A percentile compares a stretch with the other conserved stretches of the same genome.
Evolutionary conservation across 1,140 invertebrate species (phyloP).

Genomic region (Glomeris maerens): DNA sequence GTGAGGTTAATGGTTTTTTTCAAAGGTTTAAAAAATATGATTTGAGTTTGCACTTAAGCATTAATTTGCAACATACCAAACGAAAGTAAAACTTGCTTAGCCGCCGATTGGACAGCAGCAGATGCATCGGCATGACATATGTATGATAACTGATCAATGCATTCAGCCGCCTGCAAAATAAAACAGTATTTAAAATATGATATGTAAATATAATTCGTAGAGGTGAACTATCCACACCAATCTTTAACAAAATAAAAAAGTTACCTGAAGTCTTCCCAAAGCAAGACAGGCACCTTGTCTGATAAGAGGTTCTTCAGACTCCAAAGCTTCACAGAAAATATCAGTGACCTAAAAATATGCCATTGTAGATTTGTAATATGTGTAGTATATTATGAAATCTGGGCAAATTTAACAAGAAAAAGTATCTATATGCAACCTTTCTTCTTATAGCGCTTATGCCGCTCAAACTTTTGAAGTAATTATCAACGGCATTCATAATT

Average conservation of each 20-base stretch:
- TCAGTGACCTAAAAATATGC: constrained; percentile 21
- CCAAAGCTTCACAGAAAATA: constrained; percentile 27
- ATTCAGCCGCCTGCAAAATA: constrained; percentile 25
- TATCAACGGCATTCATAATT: no score
- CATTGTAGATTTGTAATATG: no score
- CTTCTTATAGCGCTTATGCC: no score
- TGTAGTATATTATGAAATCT: no score
- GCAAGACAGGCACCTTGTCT: constrained; percentile 26
- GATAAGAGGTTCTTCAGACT: constrained; percentile 25
- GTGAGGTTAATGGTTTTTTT: constrained; percentile 19
- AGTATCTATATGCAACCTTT: no score
- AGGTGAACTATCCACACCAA: background rate
- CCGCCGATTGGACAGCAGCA: constrained; percentile 21
- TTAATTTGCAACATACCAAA: constrained; percentile 23
- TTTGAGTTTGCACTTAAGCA: constrained; percentile 7
- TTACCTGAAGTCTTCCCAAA: constrained; percentile 8
- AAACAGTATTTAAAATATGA: constrained; percentile 9
- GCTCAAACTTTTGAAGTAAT: no score
- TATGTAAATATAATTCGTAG: background rate
- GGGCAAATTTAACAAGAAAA: no score
- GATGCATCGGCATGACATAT: constrained; percentile 28
- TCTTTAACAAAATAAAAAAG: constrained; percentile 3
- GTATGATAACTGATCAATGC: constrained; percentile 25
- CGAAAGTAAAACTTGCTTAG: constrained; percentile 28
- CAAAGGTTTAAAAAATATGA: constrained; percentile 15